A percentile compares a stretch with the other conserved stretches of the same genome.
Evolutionary conservation across 2,888 invertebrate genomes (phyloP).

Genomic region (Carcina quercana): DNA sequence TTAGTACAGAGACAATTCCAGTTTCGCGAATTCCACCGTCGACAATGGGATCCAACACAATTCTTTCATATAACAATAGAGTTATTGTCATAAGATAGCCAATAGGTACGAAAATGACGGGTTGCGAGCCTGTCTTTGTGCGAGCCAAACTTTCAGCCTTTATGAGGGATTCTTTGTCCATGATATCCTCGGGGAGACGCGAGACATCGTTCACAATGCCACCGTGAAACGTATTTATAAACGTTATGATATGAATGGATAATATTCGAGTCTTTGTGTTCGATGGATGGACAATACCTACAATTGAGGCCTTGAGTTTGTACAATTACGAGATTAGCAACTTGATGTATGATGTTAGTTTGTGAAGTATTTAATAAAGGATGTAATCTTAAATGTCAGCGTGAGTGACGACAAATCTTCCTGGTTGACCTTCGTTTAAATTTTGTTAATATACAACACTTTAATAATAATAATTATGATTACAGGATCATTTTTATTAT

Average conservation of each 20-base stretch:
- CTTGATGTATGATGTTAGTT: constrained; percentile 33
- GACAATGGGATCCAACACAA: constrained; percentile 54
- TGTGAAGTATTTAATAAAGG: too few species aligned
- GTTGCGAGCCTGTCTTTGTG: constrained; percentile 59
- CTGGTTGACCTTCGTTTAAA: too few species aligned
- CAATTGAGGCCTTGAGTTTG: constrained; percentile 48
- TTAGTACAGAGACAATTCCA: constrained; percentile 67
- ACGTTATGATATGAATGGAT: constrained; percentile 71
- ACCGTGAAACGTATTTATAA: constrained; percentile 67
- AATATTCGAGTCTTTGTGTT: constrained; percentile 53
- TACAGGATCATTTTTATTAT: too few species aligned
- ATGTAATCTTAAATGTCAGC: too few species aligned
- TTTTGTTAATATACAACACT: too few species aligned
- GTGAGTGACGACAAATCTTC: too few species aligned
- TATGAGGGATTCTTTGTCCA: constrained; percentile 62
- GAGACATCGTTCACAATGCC: constrained; percentile 58
- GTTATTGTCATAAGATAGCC: constrained; percentile 72
- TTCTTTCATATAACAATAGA: constrained; percentile 48
- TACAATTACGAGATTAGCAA: constrained; percentile 57
- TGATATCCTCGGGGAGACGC: constrained; percentile 62
- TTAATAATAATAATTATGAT: too few species aligned
- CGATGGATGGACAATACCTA: constrained; percentile 36
- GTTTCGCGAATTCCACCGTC: constrained; percentile 60
- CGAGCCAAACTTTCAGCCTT: constrained; percentile 54
- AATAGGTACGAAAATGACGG: constrained; percentile 72